Evolutionary conservation across 2,113 vertebrate genomes (phyloP).

Genomic region (Cyprinodon tularosa): DNA sequence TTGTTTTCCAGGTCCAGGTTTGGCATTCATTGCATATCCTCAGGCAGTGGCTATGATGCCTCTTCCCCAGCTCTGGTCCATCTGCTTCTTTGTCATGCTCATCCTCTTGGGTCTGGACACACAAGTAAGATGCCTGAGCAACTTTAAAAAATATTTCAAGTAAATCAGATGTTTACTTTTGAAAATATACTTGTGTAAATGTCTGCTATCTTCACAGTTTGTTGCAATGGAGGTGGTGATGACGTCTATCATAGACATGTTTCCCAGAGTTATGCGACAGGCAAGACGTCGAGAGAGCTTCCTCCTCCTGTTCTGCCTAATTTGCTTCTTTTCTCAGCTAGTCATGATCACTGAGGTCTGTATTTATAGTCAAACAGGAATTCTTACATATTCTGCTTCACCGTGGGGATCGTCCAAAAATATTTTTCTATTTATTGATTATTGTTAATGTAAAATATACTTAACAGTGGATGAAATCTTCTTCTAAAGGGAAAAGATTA

Average conservation of each 20-base stretch:
- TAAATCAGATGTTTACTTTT: not conserved
- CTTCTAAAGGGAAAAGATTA: not conserved
- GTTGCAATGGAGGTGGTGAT: constrained; percentile 74
- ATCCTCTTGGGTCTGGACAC: constrained; percentile 79
- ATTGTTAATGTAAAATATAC: not conserved
- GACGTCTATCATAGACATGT: constrained; percentile 73
- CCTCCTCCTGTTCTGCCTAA: constrained; percentile 73
- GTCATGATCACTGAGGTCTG: constrained; percentile 78
- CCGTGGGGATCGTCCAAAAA: too few species aligned
- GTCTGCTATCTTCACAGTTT: constrained; percentile 61
- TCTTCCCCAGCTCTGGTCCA: constrained; percentile 79
- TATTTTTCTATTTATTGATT: not conserved
- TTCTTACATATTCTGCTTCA: not conserved
- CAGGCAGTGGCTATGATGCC: constrained; percentile 82
- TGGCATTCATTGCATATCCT: constrained; percentile 81
- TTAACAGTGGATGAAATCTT: not conserved
- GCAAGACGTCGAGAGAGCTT: constrained; percentile 62
- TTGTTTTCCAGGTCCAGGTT: constrained; percentile 74
- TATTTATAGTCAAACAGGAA: not conserved
- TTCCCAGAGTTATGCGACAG: constrained; percentile 69
- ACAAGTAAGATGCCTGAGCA: constrained; percentile 59
- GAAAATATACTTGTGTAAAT: not conserved
- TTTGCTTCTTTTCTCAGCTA: constrained; percentile 74
- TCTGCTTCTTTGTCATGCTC: constrained; percentile 80
- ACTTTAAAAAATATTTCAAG: not conserved